Conservation (phyloP, 2,113 vertebrate genomes). For the Acanthisitta chloris region DNA sequence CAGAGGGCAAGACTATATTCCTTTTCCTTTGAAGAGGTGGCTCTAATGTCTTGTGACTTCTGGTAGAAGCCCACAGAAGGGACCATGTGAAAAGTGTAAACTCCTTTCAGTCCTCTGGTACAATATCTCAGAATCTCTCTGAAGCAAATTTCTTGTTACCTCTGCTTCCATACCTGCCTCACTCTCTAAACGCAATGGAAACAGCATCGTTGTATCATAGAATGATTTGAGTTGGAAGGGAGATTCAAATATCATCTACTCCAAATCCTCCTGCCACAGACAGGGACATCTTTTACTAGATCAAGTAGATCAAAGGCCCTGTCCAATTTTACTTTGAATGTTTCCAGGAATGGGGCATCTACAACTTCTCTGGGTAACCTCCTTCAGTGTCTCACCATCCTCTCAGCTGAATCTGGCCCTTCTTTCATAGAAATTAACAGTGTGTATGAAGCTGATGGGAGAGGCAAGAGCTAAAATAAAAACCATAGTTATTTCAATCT, state of each 20-base stretch:
- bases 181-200: not conserved
- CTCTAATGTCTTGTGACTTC: not conserved
- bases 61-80: not conserved
- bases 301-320: not conserved
- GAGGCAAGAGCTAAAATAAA: not conserved
- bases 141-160: not conserved
- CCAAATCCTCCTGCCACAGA: not conserved
- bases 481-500: not conserved
- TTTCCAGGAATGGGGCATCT: not conserved
- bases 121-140: not conserved
- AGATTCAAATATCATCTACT: not conserved
- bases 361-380: not conserved
- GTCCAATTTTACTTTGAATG: not conserved
- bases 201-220: not conserved
- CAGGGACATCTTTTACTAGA: not conserved
- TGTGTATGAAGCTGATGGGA: not conserved
- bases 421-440: not conserved
- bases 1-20: not conserved
- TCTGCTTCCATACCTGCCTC: not conserved
- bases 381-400: not conserved
- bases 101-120: not conserved
- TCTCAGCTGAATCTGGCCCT: not conserved
- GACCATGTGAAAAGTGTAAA: not conserved
- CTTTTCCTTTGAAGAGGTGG: not conserved
- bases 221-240: not conserved